A percentile compares a stretch with the other conserved stretches of the same genome.
Conservation (phyloP, 2,888 invertebrate species). For the Ectemnius continuus region DNA sequence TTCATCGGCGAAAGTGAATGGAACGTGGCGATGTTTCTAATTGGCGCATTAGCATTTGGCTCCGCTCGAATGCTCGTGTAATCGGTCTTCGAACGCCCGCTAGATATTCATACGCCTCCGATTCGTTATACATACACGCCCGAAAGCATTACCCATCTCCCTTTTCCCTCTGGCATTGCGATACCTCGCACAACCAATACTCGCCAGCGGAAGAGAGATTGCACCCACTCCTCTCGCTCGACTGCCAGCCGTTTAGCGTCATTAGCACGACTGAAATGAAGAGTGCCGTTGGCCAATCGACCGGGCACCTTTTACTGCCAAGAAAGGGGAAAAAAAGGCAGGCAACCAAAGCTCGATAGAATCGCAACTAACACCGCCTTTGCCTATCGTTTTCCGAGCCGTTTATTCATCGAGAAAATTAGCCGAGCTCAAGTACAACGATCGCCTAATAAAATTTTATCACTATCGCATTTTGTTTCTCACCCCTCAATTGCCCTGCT, state of each 20-base stretch:
- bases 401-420: slow-evolving; percentile 22
- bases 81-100: no score
- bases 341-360: background rate
- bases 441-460: slow-evolving; percentile 39
- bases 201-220: background rate
- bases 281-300: no score
- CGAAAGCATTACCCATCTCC: background rate
- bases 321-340: background rate
- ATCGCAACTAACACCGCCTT: background rate
- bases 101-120: background rate
- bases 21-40: slow-evolving; percentile 73
- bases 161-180: no score
- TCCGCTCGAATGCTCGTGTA: slow-evolving; percentile 31
- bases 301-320: no score
- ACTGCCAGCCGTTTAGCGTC: background rate
- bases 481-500: background rate
- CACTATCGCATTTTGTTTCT: slow-evolving; percentile 20
- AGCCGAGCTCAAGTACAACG: slow-evolving; percentile 20
- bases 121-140: slow-evolving; percentile 14
- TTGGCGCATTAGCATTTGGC: slow-evolving; percentile 50
- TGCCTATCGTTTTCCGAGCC: slow-evolving; percentile 15
- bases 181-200: no score
- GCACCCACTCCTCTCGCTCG: background rate
- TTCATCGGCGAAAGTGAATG: slow-evolving; percentile 77
- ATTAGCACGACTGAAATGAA: no score